These are phyloP conservation scores for Sula dactylatra DNA, from an alignment of 2,113 vertebrate species.

Conservation along the genomic window DNA sequence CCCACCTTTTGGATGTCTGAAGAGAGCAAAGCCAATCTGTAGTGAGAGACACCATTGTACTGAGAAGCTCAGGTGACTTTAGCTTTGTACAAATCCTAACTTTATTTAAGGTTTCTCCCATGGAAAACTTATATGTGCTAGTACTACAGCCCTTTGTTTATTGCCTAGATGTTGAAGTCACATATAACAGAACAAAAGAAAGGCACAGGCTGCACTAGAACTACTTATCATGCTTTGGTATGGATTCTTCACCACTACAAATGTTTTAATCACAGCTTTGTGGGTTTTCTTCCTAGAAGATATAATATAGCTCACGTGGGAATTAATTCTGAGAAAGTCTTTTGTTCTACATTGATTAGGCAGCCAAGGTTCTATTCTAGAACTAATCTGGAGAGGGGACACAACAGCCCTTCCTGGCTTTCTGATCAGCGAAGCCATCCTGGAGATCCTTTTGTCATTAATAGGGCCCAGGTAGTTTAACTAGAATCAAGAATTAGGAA, in stretches of 20 bases:
- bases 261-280: background rate
- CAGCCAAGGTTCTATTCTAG: background rate
- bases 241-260: background rate
- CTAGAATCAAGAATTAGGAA: background rate
- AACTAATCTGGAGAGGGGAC: background rate
- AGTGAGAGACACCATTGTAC: background rate
- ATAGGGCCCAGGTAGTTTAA: background rate
- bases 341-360: background rate
- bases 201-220: background rate
- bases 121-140: background rate
- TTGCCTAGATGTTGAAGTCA: background rate
- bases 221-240: background rate
- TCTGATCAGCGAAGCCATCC: background rate
- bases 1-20: background rate
- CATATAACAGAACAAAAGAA: background rate
- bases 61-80: background rate
- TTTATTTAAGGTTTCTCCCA: background rate
- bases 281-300: background rate
- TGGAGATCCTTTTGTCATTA: background rate
- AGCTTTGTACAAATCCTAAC: background rate
- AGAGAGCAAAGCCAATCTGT: background rate
- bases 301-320: background rate
- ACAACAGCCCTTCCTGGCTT: background rate
- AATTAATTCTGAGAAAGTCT: background rate
- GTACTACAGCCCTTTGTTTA: background rate